A percentile compares a stretch with the other conserved stretches of the same genome.
Evolutionary conservation across 1,140 invertebrate species (phyloP).

Genomic region (Aphis gossypii): DNA sequence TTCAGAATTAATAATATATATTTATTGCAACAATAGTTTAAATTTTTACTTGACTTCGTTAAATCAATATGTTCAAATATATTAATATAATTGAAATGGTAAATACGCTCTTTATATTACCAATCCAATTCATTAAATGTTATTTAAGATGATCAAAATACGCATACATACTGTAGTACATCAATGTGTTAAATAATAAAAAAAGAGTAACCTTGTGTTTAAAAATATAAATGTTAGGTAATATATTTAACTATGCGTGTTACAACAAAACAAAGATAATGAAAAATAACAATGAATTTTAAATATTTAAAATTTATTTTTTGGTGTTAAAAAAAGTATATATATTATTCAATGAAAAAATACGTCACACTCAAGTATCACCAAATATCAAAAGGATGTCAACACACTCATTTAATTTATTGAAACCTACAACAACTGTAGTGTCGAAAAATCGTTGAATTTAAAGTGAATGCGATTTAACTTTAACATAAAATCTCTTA

Average conservation of each 20-base stretch:
- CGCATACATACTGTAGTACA: background rate
- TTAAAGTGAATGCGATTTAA: no score
- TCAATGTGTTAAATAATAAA: background rate
- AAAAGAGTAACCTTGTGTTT: background rate
- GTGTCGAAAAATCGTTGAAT: no score
- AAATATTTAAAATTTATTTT: background rate
- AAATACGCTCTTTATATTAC: background rate
- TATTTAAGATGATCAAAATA: background rate
- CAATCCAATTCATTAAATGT: background rate
- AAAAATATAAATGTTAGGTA: background rate
- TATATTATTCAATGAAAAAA: background rate
- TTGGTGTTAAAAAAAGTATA: no score
- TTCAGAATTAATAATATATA: background rate
- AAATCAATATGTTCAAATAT: background rate
- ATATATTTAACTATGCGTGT: background rate
- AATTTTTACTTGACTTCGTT: background rate
- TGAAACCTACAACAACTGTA: background rate
- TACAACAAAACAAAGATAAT: background rate
- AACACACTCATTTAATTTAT: background rate
- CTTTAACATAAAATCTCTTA: no score
- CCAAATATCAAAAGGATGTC: background rate
- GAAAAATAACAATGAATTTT: background rate
- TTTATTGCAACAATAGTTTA: background rate
- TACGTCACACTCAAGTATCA: background rate
- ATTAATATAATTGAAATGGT: background rate